These are phyloP conservation scores for Rhopilema esculentum DNA, from an alignment of 30 jellyfish, hydroid and myxozoan species.

Conservation along the genomic window DNA sequence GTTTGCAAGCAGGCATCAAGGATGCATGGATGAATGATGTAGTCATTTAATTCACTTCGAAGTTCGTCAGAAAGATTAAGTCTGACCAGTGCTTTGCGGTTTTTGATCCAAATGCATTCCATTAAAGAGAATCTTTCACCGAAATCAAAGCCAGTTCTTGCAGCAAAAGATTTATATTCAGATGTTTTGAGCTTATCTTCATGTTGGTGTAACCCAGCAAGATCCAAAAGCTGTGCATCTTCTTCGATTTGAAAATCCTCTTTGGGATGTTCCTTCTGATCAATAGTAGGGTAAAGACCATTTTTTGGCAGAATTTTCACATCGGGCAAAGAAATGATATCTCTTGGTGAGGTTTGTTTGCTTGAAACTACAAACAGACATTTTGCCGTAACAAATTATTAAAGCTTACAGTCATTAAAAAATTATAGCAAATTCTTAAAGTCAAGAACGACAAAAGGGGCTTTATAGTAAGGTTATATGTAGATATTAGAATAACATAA, in stretches of 20 bases:
- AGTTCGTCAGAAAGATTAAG: conserved; percentile 14
- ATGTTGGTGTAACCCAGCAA: neutral
- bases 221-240: neutral
- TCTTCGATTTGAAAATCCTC: neutral
- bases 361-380: too few relatives aligned
- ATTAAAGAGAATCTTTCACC: conserved; percentile 29
- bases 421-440: too few relatives aligned
- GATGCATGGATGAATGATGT: conserved; percentile 55
- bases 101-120: conserved; percentile 29
- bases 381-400: too few relatives aligned
- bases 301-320: neutral
- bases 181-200: neutral
- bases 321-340: neutral
- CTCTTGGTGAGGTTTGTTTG: too few relatives aligned
- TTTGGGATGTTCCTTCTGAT: neutral
- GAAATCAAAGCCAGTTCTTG: neutral
- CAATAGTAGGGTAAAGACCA: neutral
- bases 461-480: too few relatives aligned
- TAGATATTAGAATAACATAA: too few relatives aligned
- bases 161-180: neutral
- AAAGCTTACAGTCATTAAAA: too few relatives aligned
- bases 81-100: neutral
- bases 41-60: neutral
- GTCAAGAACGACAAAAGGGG: too few relatives aligned
- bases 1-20: conserved; percentile 60